Base-by-base conservation (phyloP, 2,888 invertebrate genomes). In the Seira ritae region DNA sequence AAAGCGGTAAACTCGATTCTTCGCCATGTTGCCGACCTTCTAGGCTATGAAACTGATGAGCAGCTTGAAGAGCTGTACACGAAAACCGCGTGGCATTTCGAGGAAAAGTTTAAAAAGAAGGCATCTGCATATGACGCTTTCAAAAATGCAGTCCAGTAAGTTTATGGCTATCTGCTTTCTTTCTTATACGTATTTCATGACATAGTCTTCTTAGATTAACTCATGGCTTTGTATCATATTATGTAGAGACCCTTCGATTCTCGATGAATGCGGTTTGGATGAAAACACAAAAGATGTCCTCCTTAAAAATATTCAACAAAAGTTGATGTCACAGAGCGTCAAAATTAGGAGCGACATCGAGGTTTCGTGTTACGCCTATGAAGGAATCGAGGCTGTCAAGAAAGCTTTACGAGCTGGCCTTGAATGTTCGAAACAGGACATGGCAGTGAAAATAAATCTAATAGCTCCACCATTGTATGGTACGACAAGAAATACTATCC, bases 371-470 rank as follows among this genome's bases (percentile, higher is more conserved):
- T 98, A 97, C 90, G 96, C 97, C 0, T 99, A 99, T 90, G 99
- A 99, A 91, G 99, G 99, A 31, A 98, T 99, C 87, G 99, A 99
- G 92, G 99, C 99, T 1, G 98, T 99, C 0, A 98, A 99, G 91
- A 93, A 95, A 65, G 97, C 99, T 0, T 92, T 99, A 60, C 95
- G 94, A 91, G 93, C 96, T 86, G 99, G 99, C 0, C 93, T 99
- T 50, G 94, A 95, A 60, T 92, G 97, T 74, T 98, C 98, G 1
- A 97, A 97, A 0, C 95, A 95, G 89, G 97, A 97, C 89, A 93
- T 99, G 92, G 98, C 98, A 0, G 97, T 99, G 89, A 98, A 98
- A 93, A 99, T 99, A 89, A 99, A 99, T 92, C 93, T 99, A 88
- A 99, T 99, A 90, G 99, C 99, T 3, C 99, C 99, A 42, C 99